Evolutionary conservation across 2,797 vertebrate species (phyloP).

Genomic region (Phyllotis vaccarum): DNA sequence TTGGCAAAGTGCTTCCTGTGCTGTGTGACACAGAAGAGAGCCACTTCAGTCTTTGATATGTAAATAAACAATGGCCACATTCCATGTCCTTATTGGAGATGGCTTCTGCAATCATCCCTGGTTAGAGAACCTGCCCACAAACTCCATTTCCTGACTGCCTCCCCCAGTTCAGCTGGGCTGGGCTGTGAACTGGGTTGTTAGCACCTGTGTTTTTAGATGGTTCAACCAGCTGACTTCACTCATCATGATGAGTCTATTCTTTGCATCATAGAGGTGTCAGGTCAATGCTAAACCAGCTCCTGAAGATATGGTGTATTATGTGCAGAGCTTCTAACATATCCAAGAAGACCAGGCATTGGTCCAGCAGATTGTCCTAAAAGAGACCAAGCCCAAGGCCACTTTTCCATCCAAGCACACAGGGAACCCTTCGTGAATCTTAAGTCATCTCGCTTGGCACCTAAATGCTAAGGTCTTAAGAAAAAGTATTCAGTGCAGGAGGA

Average conservation of each 20-base stretch:
- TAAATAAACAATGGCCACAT: not conserved
- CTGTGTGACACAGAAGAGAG: not conserved
- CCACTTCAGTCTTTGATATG: not conserved
- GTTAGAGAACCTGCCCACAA: not conserved
- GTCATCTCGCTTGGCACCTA: slow-evolving; percentile 31
- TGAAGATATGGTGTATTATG: not conserved
- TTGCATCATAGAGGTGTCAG: slow-evolving; percentile 12
- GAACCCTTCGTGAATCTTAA: slow-evolving; percentile 75
- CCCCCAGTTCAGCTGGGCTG: not conserved
- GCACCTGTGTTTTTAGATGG: not conserved
- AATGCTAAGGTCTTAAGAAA: slow-evolving; percentile 38
- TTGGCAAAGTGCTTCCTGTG: slow-evolving; percentile 3
- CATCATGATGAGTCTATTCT: not conserved
- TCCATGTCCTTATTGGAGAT: not conserved
- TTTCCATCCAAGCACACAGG: not conserved
- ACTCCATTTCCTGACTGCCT: not conserved
- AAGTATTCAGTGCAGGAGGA: not conserved
- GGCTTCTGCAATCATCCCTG: not conserved
- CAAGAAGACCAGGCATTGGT: not conserved
- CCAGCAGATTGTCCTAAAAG: not conserved
- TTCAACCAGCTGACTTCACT: not conserved
- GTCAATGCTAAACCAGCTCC: slow-evolving; percentile 19
- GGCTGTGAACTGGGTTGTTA: not conserved
- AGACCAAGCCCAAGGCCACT: not conserved
- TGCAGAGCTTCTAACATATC: not conserved